These are phyloP conservation scores for Dasypolia templi DNA, from an alignment of 2,888 invertebrate species.

Conservation along the genomic window DNA sequence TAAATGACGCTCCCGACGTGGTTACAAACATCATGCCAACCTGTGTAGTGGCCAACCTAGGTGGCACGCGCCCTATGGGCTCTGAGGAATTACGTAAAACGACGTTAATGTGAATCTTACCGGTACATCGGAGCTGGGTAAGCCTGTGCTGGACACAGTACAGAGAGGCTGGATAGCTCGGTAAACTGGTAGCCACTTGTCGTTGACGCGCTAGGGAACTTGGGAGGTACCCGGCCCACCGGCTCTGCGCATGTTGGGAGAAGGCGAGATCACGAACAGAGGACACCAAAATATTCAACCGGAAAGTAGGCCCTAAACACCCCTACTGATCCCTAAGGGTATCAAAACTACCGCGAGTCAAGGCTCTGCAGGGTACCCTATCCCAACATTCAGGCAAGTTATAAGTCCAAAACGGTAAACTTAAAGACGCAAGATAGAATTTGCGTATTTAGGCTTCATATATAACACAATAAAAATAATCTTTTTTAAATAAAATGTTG, in stretches of 20 bases:
- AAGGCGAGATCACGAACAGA: conserved; percentile 84
- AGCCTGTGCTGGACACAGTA: conserved; percentile 93
- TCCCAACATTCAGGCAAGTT: conserved; percentile 99
- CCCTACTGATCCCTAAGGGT: conserved; percentile 73
- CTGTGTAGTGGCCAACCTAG: conserved; percentile 84
- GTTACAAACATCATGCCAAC: conserved; percentile 91
- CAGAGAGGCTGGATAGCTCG: conserved; percentile 88
- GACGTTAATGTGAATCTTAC: conserved; percentile 89
- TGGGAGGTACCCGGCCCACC: conserved; percentile 92
- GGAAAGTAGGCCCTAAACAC: conserved; percentile 68
- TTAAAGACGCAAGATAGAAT: conserved; percentile 80
- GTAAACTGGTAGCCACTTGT: conserved; percentile 92
- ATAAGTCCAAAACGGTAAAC: conserved; percentile 67
- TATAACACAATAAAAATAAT: conserved; percentile 63
- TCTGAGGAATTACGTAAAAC: conserved; percentile 83
- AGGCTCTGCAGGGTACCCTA: conserved; percentile 97
- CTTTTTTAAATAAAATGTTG: conserved; percentile 29
- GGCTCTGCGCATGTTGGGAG: conserved; percentile 92
- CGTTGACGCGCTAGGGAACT: conserved; percentile 91
- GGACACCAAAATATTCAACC: conserved; percentile 68
- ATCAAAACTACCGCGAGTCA: conserved; percentile 78
- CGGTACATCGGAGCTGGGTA: conserved; percentile 93
- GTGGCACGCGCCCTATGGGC: conserved; percentile 86
- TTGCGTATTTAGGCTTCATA: conserved; percentile 74
- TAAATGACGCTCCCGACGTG: conserved; percentile 83